These are phyloP conservation scores for Rhynchonycteris naso DNA, from an alignment of 2,797 vertebrate species.

Conservation along the genomic window DNA sequence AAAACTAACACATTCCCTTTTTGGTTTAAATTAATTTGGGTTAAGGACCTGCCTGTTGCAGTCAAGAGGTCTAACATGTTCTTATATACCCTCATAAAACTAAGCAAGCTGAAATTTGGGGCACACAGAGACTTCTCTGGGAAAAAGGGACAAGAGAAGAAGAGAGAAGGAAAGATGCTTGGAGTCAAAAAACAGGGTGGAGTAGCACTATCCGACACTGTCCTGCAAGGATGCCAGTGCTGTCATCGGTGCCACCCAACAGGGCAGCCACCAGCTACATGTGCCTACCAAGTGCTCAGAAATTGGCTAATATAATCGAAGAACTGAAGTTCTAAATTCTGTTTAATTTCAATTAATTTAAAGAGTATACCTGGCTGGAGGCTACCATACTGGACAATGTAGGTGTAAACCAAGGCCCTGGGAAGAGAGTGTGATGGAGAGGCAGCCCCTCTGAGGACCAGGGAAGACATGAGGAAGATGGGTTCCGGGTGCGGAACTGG, in stretches of 20 bases:
- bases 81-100: not conserved
- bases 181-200: not conserved
- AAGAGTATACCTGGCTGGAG: not conserved
- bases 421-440: not conserved
- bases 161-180: not conserved
- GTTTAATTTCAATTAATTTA: not conserved
- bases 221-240: not conserved
- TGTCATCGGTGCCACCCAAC: rapidly evolving
- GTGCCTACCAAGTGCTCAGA: not conserved
- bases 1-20: not conserved
- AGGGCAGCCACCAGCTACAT: not conserved
- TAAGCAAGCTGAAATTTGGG: not conserved
- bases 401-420: not conserved
- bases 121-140: not conserved
- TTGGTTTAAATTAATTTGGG: not conserved
- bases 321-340: not conserved
- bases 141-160: not conserved
- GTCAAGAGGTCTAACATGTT: not conserved
- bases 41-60: not conserved
- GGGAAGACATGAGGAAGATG: not conserved
- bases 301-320: not conserved
- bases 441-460: rapidly evolving
- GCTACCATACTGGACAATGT: not conserved
- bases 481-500: not conserved
- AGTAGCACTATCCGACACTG: too few relatives aligned